A percentile compares a stretch with the other conserved stretches of the same genome.
Conservation (phyloP, 2,888 invertebrate genomes). For the Seira sanloemensis region DNA sequence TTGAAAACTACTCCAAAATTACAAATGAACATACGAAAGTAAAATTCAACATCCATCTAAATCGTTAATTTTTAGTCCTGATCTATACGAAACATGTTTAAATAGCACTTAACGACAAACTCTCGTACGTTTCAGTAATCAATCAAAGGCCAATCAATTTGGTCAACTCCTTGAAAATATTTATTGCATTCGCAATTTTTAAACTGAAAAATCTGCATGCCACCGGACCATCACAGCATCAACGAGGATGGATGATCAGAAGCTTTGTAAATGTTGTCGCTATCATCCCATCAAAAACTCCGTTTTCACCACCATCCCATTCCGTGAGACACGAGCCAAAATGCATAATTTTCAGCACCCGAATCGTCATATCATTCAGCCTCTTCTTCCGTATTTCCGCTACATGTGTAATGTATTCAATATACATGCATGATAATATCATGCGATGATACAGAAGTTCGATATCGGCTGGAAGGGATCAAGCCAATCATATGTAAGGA, state of each 20-base stretch:
- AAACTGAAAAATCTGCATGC: neutral
- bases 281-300: slow-evolving; percentile 36
- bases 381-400: slow-evolving; percentile 15
- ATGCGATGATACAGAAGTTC: slow-evolving; percentile 26
- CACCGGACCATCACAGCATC: neutral
- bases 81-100: too few relatives aligned
- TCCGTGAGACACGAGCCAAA: slow-evolving; percentile 63
- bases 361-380: slow-evolving; percentile 10
- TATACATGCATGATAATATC: slow-evolving; percentile 1
- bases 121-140: too few relatives aligned
- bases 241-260: too few relatives aligned
- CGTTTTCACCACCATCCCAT: slow-evolving; percentile 57
- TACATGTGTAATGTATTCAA: neutral
- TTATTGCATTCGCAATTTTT: too few relatives aligned
- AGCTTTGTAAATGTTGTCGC: neutral
- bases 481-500: slow-evolving; percentile 18
- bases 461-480: slow-evolving; percentile 27
- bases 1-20: too few relatives aligned
- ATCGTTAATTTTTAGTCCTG: too few relatives aligned
- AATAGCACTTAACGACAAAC: too few relatives aligned
- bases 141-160: too few relatives aligned
- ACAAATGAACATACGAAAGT: too few relatives aligned
- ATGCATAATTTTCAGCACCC: slow-evolving; percentile 52
- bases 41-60: too few relatives aligned
- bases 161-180: too few relatives aligned